A percentile compares a stretch with the other conserved stretches of the same genome.
phyloP scores from a whole-genome alignment of 1,140 invertebrate genomes.

The Tetragnatha versicolor region DNA sequence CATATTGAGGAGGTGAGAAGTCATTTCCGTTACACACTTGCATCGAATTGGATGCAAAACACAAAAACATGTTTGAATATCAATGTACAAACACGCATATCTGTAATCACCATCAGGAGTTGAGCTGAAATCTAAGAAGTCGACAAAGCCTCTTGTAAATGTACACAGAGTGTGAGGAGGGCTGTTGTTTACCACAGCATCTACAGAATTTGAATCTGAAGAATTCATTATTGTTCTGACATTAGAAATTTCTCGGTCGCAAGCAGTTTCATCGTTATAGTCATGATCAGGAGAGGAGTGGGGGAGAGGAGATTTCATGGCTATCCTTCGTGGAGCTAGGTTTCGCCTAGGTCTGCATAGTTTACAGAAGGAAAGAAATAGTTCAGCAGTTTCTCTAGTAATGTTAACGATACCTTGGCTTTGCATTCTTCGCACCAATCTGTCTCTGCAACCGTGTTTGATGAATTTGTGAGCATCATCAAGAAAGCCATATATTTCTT shows the following conservation, averaged over 20 bases:
- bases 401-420: conserved; percentile 42
- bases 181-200: not conserved
- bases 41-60: conserved; percentile 27
- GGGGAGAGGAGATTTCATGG: not conserved
- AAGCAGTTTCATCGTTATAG: not conserved
- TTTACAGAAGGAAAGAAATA: conserved; percentile 47
- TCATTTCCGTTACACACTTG: conserved; percentile 37
- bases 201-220: not conserved
- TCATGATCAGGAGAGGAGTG: not conserved
- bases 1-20: conserved; percentile 20
- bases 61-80: conserved; percentile 37
- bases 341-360: conserved; percentile 25
- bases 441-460: conserved; percentile 40
- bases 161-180: not conserved
- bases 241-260: too few species aligned
- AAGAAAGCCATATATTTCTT: conserved; percentile 43
- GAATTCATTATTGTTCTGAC: too few species aligned
- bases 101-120: conserved; percentile 44
- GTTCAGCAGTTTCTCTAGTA: conserved; percentile 38
- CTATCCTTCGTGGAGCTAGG: not conserved
- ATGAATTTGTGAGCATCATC: conserved; percentile 41
- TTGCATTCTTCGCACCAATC: conserved; percentile 35
- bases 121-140: conserved; percentile 30
- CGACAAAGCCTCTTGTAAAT: conserved; percentile 30
- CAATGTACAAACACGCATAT: conserved; percentile 38